These are phyloP conservation scores for Polypterus bichir DNA, from an alignment of 2,113 vertebrate genomes.

Conservation along the genomic window DNA sequence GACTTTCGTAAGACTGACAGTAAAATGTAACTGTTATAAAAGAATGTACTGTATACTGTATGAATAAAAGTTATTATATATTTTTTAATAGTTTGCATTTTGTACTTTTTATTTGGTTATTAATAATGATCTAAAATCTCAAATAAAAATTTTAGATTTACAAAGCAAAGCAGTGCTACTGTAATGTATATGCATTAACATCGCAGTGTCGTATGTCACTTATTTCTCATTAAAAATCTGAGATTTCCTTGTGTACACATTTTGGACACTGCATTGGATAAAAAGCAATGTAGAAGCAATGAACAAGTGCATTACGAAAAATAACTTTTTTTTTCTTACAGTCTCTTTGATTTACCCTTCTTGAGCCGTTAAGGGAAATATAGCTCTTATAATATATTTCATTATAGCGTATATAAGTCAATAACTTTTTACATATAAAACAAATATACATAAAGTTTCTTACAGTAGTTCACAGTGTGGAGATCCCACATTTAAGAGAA, in stretches of 20 bases:
- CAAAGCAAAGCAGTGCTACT: conserved; percentile 34
- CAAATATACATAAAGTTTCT: conserved; percentile 82
- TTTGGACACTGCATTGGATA: conserved; percentile 8
- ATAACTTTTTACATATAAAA: conserved; percentile 73
- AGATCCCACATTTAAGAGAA: conserved; percentile 55
- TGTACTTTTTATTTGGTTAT: conserved; percentile 59
- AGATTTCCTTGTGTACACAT: background rate
- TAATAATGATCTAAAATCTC: conserved; percentile 66
- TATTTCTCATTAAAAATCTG: conserved; percentile 9
- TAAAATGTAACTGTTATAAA: no score
- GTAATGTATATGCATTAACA: conserved; percentile 15
- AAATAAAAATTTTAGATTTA: conserved; percentile 57
- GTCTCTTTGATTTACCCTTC: conserved; percentile 1
- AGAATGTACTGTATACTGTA: conserved; percentile 15
- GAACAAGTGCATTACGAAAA: conserved; percentile 41
- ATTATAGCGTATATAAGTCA: conserved; percentile 38
- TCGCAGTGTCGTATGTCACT: conserved; percentile 10
- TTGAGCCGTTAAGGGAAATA: conserved; percentile 30
- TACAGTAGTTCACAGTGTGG: conserved; percentile 69
- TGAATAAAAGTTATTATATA: conserved; percentile 60
- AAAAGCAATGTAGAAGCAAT: conserved; percentile 8
- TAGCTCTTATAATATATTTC: conserved; percentile 54
- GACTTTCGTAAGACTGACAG: no score
- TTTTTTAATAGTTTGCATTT: conserved; percentile 58
- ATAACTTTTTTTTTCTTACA: conserved; percentile 35